phyloP scores from a whole-genome alignment of 1,140 invertebrate genomes.

The Mya arenaria region DNA sequence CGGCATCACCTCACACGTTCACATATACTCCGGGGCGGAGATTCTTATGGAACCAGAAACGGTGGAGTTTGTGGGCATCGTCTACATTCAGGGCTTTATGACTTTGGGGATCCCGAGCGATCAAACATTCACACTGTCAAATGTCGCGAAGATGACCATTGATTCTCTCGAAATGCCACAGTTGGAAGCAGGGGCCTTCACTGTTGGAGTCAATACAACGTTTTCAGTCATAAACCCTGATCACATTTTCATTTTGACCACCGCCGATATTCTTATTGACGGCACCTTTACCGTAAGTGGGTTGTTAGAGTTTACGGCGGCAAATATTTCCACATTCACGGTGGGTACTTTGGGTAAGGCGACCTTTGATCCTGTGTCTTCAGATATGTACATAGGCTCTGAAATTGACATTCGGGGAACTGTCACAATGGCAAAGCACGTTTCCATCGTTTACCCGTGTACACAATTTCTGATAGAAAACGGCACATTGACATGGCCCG shows the following conservation, averaged over 20 bases:
- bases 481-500: constrained; percentile 57
- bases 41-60: constrained; percentile 38
- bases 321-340: constrained; percentile 41
- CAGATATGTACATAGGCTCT: constrained; percentile 58
- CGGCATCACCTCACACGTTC: constrained; percentile 57
- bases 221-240: constrained; percentile 17
- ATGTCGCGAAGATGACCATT: constrained; percentile 37
- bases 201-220: constrained; percentile 8
- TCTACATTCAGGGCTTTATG: constrained; percentile 53
- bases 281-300: constrained; percentile 54
- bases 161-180: constrained; percentile 2
- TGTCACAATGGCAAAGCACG: constrained; percentile 53
- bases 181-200: not conserved
- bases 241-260: constrained; percentile 38
- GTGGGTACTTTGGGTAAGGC: constrained; percentile 59
- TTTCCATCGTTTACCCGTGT: constrained; percentile 64
- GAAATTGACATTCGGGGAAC: constrained; percentile 56
- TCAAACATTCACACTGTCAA: constrained; percentile 45
- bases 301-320: not conserved
- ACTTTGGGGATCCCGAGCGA: constrained; percentile 46
- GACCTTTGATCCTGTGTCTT: constrained; percentile 57
- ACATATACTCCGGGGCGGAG: constrained; percentile 47
- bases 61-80: constrained; percentile 44
- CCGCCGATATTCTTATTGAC: constrained; percentile 40
- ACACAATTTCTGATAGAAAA: constrained; percentile 58